Conservation (phyloP, 1,140 invertebrate genomes). For the Lepidurus apus region DNA sequence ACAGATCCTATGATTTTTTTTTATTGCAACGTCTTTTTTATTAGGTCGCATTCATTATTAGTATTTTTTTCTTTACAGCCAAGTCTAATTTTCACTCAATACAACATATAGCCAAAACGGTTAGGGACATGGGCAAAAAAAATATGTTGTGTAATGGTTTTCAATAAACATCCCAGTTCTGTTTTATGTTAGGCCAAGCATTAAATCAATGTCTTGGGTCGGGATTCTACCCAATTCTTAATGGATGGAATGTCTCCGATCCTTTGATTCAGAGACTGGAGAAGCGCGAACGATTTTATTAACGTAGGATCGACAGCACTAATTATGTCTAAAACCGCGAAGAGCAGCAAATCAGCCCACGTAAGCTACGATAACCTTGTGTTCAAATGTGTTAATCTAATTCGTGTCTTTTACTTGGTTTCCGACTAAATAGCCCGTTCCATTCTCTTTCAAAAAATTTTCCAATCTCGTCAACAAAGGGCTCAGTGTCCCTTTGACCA, state of each 20-base stretch:
- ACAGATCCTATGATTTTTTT: background rate
- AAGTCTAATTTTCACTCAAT: background rate
- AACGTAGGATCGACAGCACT: background rate
- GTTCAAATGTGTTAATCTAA: background rate
- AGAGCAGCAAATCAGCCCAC: conserved; percentile 32
- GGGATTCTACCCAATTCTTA: conserved; percentile 48
- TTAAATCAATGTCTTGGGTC: conserved; percentile 49
- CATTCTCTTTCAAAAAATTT: conserved; percentile 33
- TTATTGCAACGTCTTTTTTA: background rate
- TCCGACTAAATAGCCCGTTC: conserved; percentile 36
- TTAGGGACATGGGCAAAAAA: conserved; percentile 7
- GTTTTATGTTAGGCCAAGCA: background rate
- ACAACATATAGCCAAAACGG: background rate
- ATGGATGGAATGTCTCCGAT: conserved; percentile 48
- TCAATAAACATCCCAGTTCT: conserved; percentile 19
- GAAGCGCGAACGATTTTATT: conserved; percentile 34
- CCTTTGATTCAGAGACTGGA: conserved; percentile 47
- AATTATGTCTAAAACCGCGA: background rate
- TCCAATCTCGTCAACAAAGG: conserved; percentile 34
- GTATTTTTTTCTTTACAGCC: background rate
- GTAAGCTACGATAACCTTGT: conserved; percentile 29
- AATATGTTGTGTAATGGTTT: conserved; percentile 3
- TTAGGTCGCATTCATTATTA: too few relatives aligned
- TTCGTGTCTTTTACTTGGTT: conserved; percentile 30
- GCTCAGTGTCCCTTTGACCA: conserved; percentile 33